Conservation (phyloP, 2,888 invertebrate species). For the Electrophaes corylata region DNA sequence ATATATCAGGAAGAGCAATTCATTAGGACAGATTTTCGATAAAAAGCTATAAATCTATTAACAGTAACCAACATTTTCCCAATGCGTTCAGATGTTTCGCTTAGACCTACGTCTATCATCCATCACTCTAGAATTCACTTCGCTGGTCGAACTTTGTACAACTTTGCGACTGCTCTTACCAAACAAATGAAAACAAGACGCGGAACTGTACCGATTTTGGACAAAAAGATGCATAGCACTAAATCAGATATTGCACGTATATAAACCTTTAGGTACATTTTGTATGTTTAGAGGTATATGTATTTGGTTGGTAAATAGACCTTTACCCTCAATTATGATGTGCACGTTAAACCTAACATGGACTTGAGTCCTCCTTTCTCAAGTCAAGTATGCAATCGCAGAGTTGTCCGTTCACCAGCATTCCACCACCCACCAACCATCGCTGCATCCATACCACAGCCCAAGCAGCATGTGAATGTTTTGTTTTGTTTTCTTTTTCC, state of each 20-base stretch:
- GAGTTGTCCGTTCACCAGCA: slow-evolving; percentile 59
- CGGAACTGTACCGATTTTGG: neutral
- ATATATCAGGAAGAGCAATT: slow-evolving; percentile 62
- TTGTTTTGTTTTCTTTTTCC: slow-evolving; percentile 83
- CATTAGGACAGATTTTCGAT: slow-evolving; percentile 49
- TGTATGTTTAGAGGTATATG: neutral
- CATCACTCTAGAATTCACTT: slow-evolving; percentile 67
- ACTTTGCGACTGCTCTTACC: slow-evolving; percentile 29
- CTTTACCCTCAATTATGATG: neutral
- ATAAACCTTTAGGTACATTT: too few relatives aligned
- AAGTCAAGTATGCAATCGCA: slow-evolving; percentile 50
- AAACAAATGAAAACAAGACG: neutral
- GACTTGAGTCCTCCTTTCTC: neutral
- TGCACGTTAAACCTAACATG: neutral
- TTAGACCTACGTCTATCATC: slow-evolving; percentile 74
- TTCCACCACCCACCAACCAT: slow-evolving; percentile 55
- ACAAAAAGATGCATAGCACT: neutral
- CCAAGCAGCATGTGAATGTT: slow-evolving; percentile 85
- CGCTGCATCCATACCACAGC: slow-evolving; percentile 79
- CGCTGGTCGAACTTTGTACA: slow-evolving; percentile 50
- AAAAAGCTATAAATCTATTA: slow-evolving; percentile 21
- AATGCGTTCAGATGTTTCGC: slow-evolving; percentile 69
- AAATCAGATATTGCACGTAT: neutral
- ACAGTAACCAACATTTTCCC: slow-evolving; percentile 56
- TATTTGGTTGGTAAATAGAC: neutral